Evolutionary conservation across 1,140 invertebrate genomes (phyloP), one percentile per base, ranked within the genome.

Genomic region (Drosophila ogumai): DNA sequence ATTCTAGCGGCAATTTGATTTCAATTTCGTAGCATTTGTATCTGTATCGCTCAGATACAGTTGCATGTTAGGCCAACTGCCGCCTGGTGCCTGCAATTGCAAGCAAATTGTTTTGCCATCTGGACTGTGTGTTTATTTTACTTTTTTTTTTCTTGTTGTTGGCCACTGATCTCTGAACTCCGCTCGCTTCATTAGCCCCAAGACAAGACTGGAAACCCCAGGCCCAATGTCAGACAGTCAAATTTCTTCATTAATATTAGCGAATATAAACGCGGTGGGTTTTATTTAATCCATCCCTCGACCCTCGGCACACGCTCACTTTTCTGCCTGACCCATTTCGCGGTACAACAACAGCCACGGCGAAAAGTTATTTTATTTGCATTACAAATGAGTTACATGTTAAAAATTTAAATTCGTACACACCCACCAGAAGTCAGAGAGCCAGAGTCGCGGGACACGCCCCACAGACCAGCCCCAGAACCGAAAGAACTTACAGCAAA

Each of bases 331-430:
- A 88, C 80, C 84, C 84, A 88, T 84, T 87, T 87, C 66, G 72
- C 79, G 76, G 76, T 74, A 57, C 60, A 43, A 38, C 44, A 59
- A 54, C 60, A 40, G 41, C 41, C 50, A 28, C 17, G 34, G 58
- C 43, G 54, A 59, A 71, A 80, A 54, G 64, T 77, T 79, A 74
- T 87, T 88, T 88, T 88, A 72, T 87, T 87, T 87, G 84, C 84
- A 73, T 87, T 88, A 88, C 82, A 88, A 87, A 88, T 87, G 84
- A 87, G 84, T 87, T 87, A 88, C 84, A 87, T 80, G 84, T 82
- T 82, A 60, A 87, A 87, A 82, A 88, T 88, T 87, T 87, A 88
- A 82, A 88, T 87, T 87, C 68, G 65, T 77, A 82, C 84, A 88
- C 84, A 87, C 84, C 82, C 79, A 87, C 82, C 61, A 66, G 43